These are phyloP conservation scores for Eupeodes luniger DNA, from an alignment of 2,888 invertebrate genomes.

Conservation along the genomic window DNA sequence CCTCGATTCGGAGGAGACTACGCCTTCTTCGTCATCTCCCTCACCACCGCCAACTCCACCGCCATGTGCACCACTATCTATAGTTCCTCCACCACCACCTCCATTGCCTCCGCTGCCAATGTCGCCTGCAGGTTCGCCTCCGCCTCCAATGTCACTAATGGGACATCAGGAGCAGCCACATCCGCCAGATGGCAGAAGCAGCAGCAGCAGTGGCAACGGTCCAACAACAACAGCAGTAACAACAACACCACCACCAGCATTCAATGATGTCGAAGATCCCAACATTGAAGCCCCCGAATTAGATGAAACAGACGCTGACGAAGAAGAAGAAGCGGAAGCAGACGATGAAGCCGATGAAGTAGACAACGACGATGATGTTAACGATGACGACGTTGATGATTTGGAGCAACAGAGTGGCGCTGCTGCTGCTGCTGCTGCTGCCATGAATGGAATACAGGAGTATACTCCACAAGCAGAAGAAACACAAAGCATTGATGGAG, in stretches of 20 bases:
- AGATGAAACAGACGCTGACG: constrained; percentile 50
- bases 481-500: constrained; percentile 76
- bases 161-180: constrained; percentile 66
- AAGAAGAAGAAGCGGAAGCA: constrained; percentile 43
- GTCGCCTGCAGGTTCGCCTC: constrained; percentile 63
- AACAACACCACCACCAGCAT: constrained; percentile 77
- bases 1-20: constrained; percentile 78
- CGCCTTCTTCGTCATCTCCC: constrained; percentile 81
- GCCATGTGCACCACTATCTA: constrained; percentile 79
- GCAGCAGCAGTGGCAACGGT: constrained; percentile 64
- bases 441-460: constrained; percentile 51
- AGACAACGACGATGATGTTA: constrained; percentile 50
- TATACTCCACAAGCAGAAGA: constrained; percentile 62
- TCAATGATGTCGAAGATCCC: constrained; percentile 53
- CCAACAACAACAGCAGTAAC: constrained; percentile 60
- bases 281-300: constrained; percentile 58
- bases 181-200: constrained; percentile 49
- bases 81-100: constrained; percentile 79
- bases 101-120: constrained; percentile 77
- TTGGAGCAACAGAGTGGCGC: constrained; percentile 20
- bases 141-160: constrained; percentile 59
- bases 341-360: constrained; percentile 64
- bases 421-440: constrained; percentile 18
- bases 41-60: constrained; percentile 83
- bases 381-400: constrained; percentile 48